These are phyloP conservation scores for Micronisus gabar DNA, from an alignment of 2,113 vertebrate genomes.

Conservation along the genomic window DNA sequence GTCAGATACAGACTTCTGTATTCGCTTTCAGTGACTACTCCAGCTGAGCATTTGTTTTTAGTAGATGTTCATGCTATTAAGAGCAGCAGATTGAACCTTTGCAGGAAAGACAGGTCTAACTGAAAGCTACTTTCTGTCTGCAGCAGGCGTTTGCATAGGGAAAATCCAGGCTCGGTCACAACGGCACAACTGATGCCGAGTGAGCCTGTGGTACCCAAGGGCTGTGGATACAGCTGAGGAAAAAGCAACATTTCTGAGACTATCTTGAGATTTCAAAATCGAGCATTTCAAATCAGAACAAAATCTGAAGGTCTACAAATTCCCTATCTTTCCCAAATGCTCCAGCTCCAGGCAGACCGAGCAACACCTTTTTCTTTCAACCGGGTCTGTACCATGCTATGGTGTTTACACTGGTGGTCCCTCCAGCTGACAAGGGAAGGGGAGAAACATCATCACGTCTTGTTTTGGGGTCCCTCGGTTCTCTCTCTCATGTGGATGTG, in stretches of 20 bases:
- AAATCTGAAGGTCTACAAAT: not conserved
- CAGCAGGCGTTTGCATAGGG: rapidly evolving
- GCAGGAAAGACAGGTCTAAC: not conserved
- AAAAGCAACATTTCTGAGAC: not conserved
- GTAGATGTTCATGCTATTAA: not conserved
- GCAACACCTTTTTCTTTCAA: not conserved
- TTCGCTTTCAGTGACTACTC: rapidly evolving
- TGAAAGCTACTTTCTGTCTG: not conserved
- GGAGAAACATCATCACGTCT: not conserved
- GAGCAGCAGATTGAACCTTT: not conserved
- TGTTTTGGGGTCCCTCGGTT: not conserved
- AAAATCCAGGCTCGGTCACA: not conserved
- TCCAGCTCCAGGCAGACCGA: not conserved
- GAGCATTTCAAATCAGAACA: not conserved
- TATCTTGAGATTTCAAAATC: not conserved
- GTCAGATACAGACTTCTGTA: not conserved
- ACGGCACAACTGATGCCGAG: rapidly evolving
- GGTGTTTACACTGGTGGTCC: rapidly evolving
- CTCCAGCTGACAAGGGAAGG: not conserved
- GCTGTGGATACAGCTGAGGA: not conserved
- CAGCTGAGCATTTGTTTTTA: not conserved
- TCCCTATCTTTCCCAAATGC: not conserved
- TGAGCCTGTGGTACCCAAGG: rapidly evolving
- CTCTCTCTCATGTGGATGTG: rapidly evolving
- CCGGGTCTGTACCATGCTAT: rapidly evolving